A percentile compares a stretch with the other conserved stretches of the same genome.
Conservation (phyloP, 2,888 invertebrate genomes). For the Cephus runcator region DNA sequence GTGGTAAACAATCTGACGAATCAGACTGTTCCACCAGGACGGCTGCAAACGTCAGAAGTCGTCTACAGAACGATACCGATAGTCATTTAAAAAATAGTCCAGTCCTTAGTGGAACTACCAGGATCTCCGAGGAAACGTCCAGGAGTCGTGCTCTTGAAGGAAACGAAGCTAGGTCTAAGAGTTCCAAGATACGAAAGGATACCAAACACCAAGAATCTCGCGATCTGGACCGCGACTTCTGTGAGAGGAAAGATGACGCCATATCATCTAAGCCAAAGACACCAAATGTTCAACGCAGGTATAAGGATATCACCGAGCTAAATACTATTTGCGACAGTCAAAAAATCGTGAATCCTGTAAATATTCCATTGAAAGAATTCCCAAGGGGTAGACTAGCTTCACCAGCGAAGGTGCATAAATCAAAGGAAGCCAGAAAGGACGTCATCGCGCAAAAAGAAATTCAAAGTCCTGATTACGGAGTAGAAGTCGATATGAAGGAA, state of each 20-base stretch:
- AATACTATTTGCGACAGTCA: constrained; percentile 31
- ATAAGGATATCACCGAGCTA: constrained; percentile 33
- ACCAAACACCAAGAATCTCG: constrained; percentile 9
- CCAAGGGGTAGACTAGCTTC: constrained; percentile 42
- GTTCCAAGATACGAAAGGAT: constrained; percentile 16
- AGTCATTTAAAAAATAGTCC: neutral
- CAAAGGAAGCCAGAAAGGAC: constrained; percentile 35
- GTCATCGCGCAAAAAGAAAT: constrained; percentile 35
- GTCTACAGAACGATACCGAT: neutral
- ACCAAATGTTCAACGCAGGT: constrained; percentile 31
- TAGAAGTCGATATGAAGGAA: constrained; percentile 46
- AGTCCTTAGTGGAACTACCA: neutral
- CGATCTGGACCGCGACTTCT: constrained; percentile 25
- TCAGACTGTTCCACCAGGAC: neutral
- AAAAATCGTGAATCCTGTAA: constrained; percentile 25
- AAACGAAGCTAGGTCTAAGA: constrained; percentile 13
- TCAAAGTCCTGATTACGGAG: constrained; percentile 52
- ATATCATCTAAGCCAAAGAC: constrained; percentile 23
- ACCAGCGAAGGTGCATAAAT: constrained; percentile 43
- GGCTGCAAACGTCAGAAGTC: neutral
- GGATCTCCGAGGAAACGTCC: constrained; percentile 2
- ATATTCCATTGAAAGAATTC: constrained; percentile 55
- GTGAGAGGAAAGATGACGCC: constrained; percentile 26
- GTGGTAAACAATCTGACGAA: neutral
- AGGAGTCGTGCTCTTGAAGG: neutral